These are phyloP conservation scores for Psammodynastes pulverulentus DNA, from an alignment of 2,113 vertebrate genomes.

Conservation along the genomic window DNA sequence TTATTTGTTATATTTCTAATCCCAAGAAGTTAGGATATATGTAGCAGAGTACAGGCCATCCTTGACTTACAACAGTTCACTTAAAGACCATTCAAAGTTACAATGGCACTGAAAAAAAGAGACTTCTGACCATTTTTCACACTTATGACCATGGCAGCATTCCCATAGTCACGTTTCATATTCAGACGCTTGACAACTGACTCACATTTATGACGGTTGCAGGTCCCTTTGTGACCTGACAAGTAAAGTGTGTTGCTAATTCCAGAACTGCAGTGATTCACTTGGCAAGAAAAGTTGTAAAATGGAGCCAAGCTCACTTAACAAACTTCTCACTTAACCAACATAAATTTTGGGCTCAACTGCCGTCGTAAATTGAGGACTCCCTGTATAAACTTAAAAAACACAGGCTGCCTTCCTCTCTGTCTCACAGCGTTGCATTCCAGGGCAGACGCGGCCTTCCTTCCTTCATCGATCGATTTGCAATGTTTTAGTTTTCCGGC, in stretches of 20 bases:
- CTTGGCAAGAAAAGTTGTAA: neutral
- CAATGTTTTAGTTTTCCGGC: neutral
- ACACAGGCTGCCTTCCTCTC: neutral
- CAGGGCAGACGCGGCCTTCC: neutral
- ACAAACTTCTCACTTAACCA: neutral
- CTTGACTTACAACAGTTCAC: neutral
- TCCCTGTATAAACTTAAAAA: no score
- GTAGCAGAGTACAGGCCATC: neutral
- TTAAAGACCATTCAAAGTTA: neutral
- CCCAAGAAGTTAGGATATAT: neutral
- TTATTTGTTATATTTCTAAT: no score
- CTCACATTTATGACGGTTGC: neutral
- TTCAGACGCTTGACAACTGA: neutral
- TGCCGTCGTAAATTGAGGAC: no score
- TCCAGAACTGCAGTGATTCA: neutral
- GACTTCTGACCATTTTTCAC: neutral
- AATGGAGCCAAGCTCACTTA: neutral
- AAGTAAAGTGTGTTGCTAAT: neutral
- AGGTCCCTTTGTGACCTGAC: neutral
- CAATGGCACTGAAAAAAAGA: neutral
- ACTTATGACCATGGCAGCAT: neutral
- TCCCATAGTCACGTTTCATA: neutral
- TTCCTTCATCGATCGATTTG: neutral
- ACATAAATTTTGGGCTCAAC: neutral
- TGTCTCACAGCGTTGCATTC: fast-evolving